Evolutionary conservation across 2,113 vertebrate species (phyloP).

Genomic region (Chaetodon trifascialis): DNA sequence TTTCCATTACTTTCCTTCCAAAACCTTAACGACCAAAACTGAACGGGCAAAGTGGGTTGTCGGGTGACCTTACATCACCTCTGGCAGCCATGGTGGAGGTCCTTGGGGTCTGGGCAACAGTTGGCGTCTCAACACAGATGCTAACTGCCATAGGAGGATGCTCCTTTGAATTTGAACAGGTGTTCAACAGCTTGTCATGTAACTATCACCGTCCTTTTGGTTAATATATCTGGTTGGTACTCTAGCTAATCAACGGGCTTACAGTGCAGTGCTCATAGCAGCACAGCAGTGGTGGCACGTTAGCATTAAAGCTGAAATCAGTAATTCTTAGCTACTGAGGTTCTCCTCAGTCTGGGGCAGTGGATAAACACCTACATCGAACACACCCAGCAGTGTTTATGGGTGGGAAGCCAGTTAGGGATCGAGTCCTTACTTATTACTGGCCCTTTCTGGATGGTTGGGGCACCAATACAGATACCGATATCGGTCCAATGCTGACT

Average conservation of each 20-base stretch:
- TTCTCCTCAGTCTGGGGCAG: conserved; percentile 1
- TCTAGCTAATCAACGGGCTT: neutral
- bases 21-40: neutral
- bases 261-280: neutral
- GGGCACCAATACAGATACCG: neutral
- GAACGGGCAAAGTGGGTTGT: neutral
- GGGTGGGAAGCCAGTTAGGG: neutral
- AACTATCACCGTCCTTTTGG: neutral
- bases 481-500: no score
- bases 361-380: neutral
- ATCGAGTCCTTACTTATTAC: neutral
- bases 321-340: neutral
- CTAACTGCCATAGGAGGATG: neutral
- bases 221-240: neutral
- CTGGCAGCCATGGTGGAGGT: conserved; percentile 9
- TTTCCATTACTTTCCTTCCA: neutral
- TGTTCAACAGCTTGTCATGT: neutral
- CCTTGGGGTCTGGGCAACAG: neutral
- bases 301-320: neutral
- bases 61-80: neutral
- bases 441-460: neutral
- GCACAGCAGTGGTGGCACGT: neutral
- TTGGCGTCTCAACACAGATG: neutral
- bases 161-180: neutral
- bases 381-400: neutral